Evolutionary conservation across 2,888 invertebrate species (phyloP).

Genomic region (Amblyjoppa fuscipennis): DNA sequence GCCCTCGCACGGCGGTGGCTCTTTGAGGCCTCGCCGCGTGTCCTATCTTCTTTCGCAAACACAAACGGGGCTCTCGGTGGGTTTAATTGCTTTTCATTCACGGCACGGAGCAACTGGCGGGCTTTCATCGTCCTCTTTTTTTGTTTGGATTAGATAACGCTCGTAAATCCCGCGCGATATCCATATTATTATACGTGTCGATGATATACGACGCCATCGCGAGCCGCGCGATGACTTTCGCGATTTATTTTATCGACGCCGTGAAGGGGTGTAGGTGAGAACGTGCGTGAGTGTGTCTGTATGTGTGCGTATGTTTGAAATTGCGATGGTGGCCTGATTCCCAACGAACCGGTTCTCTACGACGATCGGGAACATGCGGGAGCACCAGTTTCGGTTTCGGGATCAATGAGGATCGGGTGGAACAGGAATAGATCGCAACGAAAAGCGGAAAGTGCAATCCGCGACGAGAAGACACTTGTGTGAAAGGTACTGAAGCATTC

Average conservation of each 20-base stretch:
- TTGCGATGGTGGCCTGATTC: conserved; percentile 19
- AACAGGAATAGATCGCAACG: conserved; percentile 32
- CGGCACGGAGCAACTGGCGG: not conserved
- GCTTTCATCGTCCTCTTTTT: conserved; percentile 11
- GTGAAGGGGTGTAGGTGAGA: not conserved
- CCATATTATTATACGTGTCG: conserved; percentile 24
- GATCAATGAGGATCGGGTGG: conserved; percentile 38
- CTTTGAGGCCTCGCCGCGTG: conserved; percentile 10
- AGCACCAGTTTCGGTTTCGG: conserved; percentile 43
- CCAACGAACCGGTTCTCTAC: conserved; percentile 30
- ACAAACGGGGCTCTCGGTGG: not conserved
- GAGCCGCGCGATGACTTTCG: not conserved
- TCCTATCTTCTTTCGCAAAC: conserved; percentile 19
- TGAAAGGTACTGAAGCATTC: not conserved
- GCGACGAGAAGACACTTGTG: conserved; percentile 1
- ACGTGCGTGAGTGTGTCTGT: not conserved
- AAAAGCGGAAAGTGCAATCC: conserved; percentile 11
- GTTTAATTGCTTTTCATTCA: conserved; percentile 38
- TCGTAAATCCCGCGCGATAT: conserved; percentile 40
- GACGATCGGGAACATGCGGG: not conserved
- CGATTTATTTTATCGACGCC: conserved; percentile 17
- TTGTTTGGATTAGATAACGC: conserved; percentile 41
- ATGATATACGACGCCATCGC: conserved; percentile 39
- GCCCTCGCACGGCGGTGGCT: conserved; percentile 4
- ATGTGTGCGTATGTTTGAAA: not conserved